phyloP scores from a whole-genome alignment of 2,797 vertebrate genomes.

The Xenops minutus region DNA sequence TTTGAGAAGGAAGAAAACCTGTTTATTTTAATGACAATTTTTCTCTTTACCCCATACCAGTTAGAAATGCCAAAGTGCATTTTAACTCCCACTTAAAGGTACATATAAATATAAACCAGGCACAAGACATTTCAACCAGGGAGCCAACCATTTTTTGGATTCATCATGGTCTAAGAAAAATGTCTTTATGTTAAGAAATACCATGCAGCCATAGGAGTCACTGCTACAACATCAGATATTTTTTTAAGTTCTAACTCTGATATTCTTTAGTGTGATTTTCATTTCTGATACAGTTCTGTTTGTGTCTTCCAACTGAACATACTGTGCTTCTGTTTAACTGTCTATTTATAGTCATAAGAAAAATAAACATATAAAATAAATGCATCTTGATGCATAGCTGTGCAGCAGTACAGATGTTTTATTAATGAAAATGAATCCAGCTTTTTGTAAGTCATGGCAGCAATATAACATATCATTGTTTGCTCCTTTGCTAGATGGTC shows the following conservation, averaged over 20 bases:
- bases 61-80: background rate
- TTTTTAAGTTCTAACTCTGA: background rate
- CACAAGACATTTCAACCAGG: background rate
- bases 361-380: constrained; percentile 84
- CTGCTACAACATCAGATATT: background rate
- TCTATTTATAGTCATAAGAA: constrained; percentile 74
- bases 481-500: constrained; percentile 76
- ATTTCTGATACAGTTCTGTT: constrained; percentile 63
- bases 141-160: background rate
- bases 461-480: constrained; percentile 84
- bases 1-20: background rate
- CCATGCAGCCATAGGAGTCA: background rate
- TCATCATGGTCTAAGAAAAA: background rate
- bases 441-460: constrained; percentile 83
- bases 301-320: constrained; percentile 51
- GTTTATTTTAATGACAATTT: background rate
- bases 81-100: background rate
- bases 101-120: background rate
- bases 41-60: background rate
- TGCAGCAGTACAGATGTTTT: constrained; percentile 82
- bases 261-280: background rate
- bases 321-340: constrained; percentile 71
- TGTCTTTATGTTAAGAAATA: background rate
- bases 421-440: constrained; percentile 85
- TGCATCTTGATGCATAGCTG: constrained; percentile 81